Percentiles rank a stretch among this genome's conserved stretches.
Conservation (phyloP, 2,797 vertebrate genomes). For the Oreochromis mossambicus region DNA sequence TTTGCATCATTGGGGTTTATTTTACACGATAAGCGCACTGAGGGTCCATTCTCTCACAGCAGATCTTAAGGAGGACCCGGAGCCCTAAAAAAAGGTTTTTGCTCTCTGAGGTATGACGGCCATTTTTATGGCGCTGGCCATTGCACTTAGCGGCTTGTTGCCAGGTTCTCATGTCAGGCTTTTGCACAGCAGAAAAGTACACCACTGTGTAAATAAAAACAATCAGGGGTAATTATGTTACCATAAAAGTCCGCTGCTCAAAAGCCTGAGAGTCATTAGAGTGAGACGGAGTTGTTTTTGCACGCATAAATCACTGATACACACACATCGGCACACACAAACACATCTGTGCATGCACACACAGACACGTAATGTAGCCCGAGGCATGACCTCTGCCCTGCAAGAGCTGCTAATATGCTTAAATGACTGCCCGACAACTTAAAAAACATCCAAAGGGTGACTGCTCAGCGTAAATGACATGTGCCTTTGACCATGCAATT, state of each 20-base stretch:
- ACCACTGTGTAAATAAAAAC: conserved; percentile 53
- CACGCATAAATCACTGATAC: conserved; percentile 44
- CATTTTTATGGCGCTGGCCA: conserved; percentile 57
- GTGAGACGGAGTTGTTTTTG: conserved; percentile 19
- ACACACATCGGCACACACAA: not conserved
- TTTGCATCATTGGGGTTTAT: conserved; percentile 64
- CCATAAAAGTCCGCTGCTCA: conserved; percentile 48
- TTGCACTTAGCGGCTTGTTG: conserved; percentile 58
- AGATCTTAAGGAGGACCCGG: conserved; percentile 11
- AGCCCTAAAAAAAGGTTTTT: conserved; percentile 22
- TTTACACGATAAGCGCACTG: conserved; percentile 66
- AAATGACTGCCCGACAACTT: conserved; percentile 74
- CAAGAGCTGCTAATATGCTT: conserved; percentile 73
- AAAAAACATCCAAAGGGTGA: conserved; percentile 69
- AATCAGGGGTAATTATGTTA: conserved; percentile 60
- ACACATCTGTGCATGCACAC: conserved; percentile 11
- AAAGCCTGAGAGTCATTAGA: conserved; percentile 34
- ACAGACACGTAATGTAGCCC: conserved; percentile 30
- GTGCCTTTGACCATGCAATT: conserved; percentile 71
- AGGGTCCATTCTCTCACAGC: conserved; percentile 51
- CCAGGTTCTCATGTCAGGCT: conserved; percentile 32
- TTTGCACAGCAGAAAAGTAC: conserved; percentile 18
- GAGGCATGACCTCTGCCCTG: conserved; percentile 66
- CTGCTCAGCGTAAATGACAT: conserved; percentile 73
- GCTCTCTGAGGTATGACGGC: conserved; percentile 42